Evolutionary conservation across 1,140 invertebrate species (phyloP), one percentile per base, ranked within the genome.

Genomic region (Hylyphantes graminicola): DNA sequence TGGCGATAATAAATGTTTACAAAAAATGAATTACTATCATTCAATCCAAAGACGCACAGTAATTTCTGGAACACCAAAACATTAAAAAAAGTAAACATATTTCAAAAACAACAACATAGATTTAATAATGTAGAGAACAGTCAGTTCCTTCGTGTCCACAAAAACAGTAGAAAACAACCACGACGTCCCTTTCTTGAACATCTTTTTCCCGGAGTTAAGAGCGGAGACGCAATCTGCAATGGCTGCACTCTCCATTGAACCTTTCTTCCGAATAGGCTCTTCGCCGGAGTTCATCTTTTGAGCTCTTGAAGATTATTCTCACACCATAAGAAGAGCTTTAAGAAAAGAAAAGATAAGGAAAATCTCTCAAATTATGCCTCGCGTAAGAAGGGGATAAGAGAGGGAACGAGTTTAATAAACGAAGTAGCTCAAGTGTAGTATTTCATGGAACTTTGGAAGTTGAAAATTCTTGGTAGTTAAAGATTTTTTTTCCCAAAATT

Each of bases 221-320:
- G 55, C n/a, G 61, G 59, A 63, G 68, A 82, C 19, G 50, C 70
- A 74, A 74, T 74, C 80, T 65, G 72, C 70, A 74, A 82, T 82
- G 80, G 80, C 80, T 72, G 59, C 70, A 75, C 61, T 35, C 35
- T 35, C 77, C 77, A 79, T 79, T 79, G 17, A 79, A 64, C 57
- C 65, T 75, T 83, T 83, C 70, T 68, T 53, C 59, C 55, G 59
- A 83, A 83, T 81, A 63, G 79, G 70, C 65, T 83, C 80, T 74
- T 83, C n/a, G 50, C n/a, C 2, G 54, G 64, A 73, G 57, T 83
- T 74, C 80, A 65, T 74, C 80, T 81, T 57, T 54, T 13, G 5
- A 17, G 68, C 57, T 35, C 35, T 74, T 5, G 55, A 55, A 73
- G 79, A 81, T 81, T 81, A 73, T 81, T 73, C 79, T 81, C 68